These are phyloP conservation scores for Aurelia aurita complex sp. Pacific DNA, from an alignment of 30 jellyfish, hydroid and myxozoan genomes.

Conservation along the genomic window DNA sequence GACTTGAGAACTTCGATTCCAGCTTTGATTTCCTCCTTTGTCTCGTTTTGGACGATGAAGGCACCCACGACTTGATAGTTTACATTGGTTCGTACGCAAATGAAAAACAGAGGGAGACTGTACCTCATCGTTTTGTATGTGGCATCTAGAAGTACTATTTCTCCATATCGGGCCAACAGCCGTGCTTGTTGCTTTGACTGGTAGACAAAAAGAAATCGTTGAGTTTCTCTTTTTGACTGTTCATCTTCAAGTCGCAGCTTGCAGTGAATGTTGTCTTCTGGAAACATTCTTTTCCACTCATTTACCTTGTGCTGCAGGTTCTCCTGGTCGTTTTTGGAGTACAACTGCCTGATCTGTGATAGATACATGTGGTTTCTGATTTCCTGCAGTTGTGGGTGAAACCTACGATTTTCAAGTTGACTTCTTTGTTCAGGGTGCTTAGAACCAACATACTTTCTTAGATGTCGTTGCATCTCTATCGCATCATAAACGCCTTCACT, in stretches of 20 bases:
- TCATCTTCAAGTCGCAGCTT: constrained; percentile 9
- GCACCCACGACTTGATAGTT: constrained; percentile 45
- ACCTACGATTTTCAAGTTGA: constrained; percentile 7
- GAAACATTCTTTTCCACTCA: not conserved
- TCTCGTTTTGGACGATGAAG: constrained; percentile 36
- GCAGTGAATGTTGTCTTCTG: constrained; percentile 1
- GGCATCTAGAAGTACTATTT: constrained; percentile 20
- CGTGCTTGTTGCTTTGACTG: constrained; percentile 34
- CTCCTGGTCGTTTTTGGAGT: not conserved
- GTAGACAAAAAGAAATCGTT: constrained; percentile 16
- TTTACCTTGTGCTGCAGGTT: not conserved
- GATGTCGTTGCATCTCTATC: constrained; percentile 26
- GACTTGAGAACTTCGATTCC: constrained; percentile 15
- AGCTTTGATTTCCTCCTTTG: constrained; percentile 22
- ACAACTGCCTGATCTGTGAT: not conserved
- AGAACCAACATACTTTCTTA: constrained; percentile 12
- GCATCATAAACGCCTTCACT: constrained; percentile 45
- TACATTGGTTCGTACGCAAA: constrained; percentile 50
- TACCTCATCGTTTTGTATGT: constrained; percentile 34
- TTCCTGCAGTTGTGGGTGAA: not conserved
- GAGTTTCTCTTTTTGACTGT: constrained; percentile 8
- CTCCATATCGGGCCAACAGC: not conserved
- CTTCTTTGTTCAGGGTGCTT: constrained; percentile 17
- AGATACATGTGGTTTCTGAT: constrained; percentile 11
- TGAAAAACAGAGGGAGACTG: constrained; percentile 7